Conservation (phyloP, 2,888 invertebrate species). For the Sacculina carcini region DNA sequence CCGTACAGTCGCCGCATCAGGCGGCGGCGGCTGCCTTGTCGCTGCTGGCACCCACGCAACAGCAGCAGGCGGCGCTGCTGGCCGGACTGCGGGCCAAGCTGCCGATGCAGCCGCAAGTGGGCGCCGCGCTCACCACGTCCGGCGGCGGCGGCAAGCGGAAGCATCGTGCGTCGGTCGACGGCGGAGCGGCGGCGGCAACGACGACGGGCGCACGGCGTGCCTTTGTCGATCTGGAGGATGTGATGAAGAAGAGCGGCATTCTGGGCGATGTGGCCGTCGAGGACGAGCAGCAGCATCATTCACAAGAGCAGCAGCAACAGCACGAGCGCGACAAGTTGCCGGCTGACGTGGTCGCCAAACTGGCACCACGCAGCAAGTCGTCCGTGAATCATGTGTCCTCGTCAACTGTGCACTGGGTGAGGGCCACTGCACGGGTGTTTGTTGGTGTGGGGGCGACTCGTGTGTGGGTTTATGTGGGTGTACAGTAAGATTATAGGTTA, state of each 20-base stretch:
- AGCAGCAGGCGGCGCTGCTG: neutral
- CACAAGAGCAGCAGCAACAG: no score
- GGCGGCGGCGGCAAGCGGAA: neutral
- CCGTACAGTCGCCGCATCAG: neutral
- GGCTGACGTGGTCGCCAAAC: neutral
- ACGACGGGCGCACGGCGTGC: neutral
- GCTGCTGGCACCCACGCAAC: neutral
- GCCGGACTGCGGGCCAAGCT: neutral
- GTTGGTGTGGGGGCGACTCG: no score
- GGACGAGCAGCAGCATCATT: neutral
- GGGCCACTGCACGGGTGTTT: no score
- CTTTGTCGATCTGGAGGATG: neutral
- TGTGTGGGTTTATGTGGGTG: no score
- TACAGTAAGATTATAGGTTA: no score
- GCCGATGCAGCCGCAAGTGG: neutral
- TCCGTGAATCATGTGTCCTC: no score
- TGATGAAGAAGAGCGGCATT: constrained; percentile 2
- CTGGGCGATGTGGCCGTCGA: neutral
- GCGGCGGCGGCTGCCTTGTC: neutral
- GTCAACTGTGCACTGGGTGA: no score
- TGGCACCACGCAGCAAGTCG: neutral
- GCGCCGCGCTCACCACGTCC: neutral
- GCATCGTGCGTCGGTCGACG: neutral
- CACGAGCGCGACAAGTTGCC: neutral
- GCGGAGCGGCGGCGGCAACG: neutral